These are phyloP conservation scores for Heptranchias perlo DNA, from an alignment of 2,113 vertebrate species.

Conservation along the genomic window DNA sequence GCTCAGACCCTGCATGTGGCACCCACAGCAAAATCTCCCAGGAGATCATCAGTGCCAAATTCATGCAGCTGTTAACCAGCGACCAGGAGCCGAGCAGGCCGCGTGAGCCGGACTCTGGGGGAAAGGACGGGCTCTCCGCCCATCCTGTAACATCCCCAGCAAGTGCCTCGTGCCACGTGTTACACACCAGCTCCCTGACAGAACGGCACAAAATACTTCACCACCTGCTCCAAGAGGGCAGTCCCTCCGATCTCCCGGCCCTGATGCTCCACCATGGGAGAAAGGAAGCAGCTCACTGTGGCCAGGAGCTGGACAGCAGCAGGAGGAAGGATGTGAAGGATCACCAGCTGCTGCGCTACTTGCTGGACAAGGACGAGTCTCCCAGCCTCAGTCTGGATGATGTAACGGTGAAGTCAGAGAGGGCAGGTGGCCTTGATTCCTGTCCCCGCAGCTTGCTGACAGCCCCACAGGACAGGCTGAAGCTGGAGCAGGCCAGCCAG, in stretches of 20 bases:
- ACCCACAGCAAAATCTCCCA: constrained; percentile 60
- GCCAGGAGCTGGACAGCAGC: constrained; percentile 53
- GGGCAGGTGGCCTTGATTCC: constrained; percentile 47
- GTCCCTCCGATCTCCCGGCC: constrained; percentile 65
- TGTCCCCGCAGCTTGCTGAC: background rate
- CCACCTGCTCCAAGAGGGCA: constrained; percentile 85
- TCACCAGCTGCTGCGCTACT: constrained; percentile 85
- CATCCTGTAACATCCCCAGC: background rate
- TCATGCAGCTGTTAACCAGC: constrained; percentile 72
- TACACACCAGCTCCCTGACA: constrained; percentile 78
- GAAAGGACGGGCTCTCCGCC: background rate
- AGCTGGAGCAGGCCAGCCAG: constrained; percentile 58
- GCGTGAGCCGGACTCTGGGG: background rate
- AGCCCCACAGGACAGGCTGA: constrained; percentile 49
- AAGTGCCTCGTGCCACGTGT: constrained; percentile 72
- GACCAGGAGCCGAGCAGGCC: constrained; percentile 55
- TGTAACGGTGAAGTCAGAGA: constrained; percentile 81
- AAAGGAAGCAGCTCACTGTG: constrained; percentile 44
- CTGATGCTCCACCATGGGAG: constrained; percentile 51
- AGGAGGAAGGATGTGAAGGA: constrained; percentile 80
- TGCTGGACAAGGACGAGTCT: constrained; percentile 87
- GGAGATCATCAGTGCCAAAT: constrained; percentile 64
- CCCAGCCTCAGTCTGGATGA: constrained; percentile 75
- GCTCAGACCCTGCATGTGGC: constrained; percentile 52
- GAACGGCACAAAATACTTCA: constrained; percentile 90